Evolutionary conservation across 2,797 vertebrate species (phyloP), one percentile per base, ranked within the genome.

Genomic region (Microtus californicus): DNA sequence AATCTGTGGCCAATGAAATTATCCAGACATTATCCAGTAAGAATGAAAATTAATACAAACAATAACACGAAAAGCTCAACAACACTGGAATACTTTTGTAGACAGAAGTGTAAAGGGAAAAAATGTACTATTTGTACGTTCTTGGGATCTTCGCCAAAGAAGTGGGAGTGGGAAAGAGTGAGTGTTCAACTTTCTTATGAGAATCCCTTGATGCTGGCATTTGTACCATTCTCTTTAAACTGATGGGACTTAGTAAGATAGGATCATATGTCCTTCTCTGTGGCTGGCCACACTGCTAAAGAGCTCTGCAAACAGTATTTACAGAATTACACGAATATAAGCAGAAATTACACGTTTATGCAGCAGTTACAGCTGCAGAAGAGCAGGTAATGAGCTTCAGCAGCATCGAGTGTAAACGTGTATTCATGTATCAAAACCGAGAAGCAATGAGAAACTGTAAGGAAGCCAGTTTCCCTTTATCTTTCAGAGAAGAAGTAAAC

Each of bases 11-110:
- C 12, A 80, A 37, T 48, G 43, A 82, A 87, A 87, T 73, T 48
- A 95, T 65, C 23, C 19, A 96, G 31, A 82, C 82, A 87, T 73
- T n/a, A 95, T 65, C 29, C 25, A 96, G 51, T 87, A 77, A 78
- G 25, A 88, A 93, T 87, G n/a, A 81, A 63, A 29, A 2, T 76
- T 34, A 14, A 27, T 77, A 11, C 17, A 71, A 71, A 71, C n/a
- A 37, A 71, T 31, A 31, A 67, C n/a, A 37, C 23, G 19, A n/a
- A n/a, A 19, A 34, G 37, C 4, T 40, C 37, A 43, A 43, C 37
- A 73, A 73, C 37, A 43, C 25, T 5, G 10, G 63, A 63, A 23
- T 51, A 25, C n/a, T 78, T 76, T 78, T 71, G 45, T 21, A 48
- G 31, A 69, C 3, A 87, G 27, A 77, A 61, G 13, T 12, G 34